These are phyloP conservation scores for Urocynchramus pylzowi DNA, from an alignment of 2,113 vertebrate species.

Conservation along the genomic window DNA sequence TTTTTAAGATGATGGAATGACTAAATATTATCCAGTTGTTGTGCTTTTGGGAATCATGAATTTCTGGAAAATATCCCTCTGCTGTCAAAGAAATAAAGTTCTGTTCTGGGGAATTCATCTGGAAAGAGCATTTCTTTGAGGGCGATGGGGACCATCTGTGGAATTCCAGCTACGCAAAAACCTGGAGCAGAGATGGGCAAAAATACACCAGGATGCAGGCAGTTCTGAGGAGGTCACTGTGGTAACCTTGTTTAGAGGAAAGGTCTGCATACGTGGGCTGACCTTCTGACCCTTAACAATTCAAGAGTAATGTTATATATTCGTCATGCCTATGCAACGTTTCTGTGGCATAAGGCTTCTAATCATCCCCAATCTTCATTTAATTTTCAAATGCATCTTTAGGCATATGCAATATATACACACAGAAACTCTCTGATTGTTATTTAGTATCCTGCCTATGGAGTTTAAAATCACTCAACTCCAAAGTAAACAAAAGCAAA, in stretches of 20 bases:
- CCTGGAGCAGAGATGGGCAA: slow-evolving; percentile 45
- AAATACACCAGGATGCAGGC: slow-evolving; percentile 52
- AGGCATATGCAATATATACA: not conserved
- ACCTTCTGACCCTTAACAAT: slow-evolving; percentile 23
- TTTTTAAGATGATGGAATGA: slow-evolving; percentile 32
- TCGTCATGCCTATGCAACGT: not conserved
- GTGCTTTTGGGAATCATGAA: slow-evolving; percentile 35
- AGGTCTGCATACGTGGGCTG: not conserved
- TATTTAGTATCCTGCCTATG: not conserved
- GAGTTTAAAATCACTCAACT: not conserved
- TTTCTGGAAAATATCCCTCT: slow-evolving; percentile 68
- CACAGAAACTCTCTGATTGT: not conserved
- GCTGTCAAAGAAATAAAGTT: slow-evolving; percentile 60
- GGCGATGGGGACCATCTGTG: slow-evolving; percentile 69
- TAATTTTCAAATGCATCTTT: not conserved
- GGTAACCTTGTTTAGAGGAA: slow-evolving; percentile 5
- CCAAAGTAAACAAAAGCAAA: not conserved
- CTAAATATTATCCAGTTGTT: slow-evolving; percentile 50
- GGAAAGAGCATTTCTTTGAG: slow-evolving; percentile 68
- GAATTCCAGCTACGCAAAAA: slow-evolving; percentile 63
- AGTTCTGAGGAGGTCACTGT: slow-evolving; percentile 34
- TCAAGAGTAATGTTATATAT: not conserved
- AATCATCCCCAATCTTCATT: not conserved
- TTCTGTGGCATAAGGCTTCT: not conserved
- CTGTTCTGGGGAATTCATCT: slow-evolving; percentile 73